phyloP scores from a whole-genome alignment of 2,888 invertebrate species.

The Hypolimnas misippus region DNA sequence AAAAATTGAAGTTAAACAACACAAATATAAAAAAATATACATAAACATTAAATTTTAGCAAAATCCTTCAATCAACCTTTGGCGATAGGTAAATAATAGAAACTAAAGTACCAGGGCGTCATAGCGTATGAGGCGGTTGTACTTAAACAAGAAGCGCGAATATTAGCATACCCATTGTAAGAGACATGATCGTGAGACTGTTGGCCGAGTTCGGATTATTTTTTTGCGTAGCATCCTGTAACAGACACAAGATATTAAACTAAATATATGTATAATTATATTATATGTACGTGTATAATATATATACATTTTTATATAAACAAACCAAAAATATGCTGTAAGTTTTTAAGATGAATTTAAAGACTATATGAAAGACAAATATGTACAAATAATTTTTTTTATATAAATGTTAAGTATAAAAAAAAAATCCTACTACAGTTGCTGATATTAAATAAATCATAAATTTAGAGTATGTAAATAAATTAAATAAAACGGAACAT shows the following conservation, averaged over 20 bases:
- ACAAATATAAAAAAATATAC: not conserved
- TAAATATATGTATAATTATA: not conserved
- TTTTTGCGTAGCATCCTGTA: slow-evolving; percentile 17
- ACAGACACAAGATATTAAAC: not conserved
- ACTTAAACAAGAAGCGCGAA: slow-evolving; percentile 27
- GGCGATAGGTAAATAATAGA: slow-evolving; percentile 15
- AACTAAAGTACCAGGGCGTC: slow-evolving; percentile 31
- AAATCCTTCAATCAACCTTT: slow-evolving; percentile 26
- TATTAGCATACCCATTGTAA: slow-evolving; percentile 18
- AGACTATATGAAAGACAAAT: no score
- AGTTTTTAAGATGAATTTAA: no score
- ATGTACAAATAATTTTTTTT: no score
- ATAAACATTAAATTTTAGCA: not conserved
- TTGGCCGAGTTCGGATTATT: slow-evolving; percentile 19
- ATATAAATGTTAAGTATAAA: no score
- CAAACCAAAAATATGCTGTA: not conserved
- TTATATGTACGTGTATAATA: no score
- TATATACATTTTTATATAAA: no score
- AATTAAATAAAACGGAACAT: no score
- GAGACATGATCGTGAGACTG: slow-evolving; percentile 16
- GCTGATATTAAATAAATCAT: no score
- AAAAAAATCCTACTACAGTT: no score
- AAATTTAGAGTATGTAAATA: no score
- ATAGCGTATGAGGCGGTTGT: slow-evolving; percentile 11
- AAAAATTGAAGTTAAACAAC: not conserved